Evolutionary conservation across 92 coral and sea anemone species (phyloP), one percentile per base, ranked within the genome.

Genomic region (Bergia sp.): DNA sequence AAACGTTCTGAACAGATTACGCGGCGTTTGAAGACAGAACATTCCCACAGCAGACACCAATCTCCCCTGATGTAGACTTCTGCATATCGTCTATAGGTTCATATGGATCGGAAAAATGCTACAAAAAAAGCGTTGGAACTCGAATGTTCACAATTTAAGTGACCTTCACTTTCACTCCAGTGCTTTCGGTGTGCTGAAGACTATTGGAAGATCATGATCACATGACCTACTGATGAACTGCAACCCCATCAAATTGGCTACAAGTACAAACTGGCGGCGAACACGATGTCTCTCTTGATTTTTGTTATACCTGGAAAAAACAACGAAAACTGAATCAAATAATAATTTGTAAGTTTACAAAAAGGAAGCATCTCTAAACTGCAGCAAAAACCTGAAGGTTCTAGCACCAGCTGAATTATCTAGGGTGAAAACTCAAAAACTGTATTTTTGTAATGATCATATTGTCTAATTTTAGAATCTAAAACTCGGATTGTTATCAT

Each of bases 201-300:
- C 5, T 47, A 47, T 4, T 58, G 66, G 66, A 58, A 58, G 66
- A 58, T 3, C 66, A 13, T 0, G n/a, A 15, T 58, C n/a, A 58
- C 66, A 8, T 1, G 66, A 15, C n/a, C 66, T 1, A 2, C n/a
- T 58, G 66, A 58, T 58, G 55, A 11, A 58, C 15, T 2, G n/a
- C 66, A 50, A 9, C 57, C 77, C 21, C 2, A 37, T 73, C 9
- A 13, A n/a, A n/a, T 29, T 71, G 67, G 44, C 76, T 92, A 94
- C 65, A 96, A 92, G 82, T 96, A 96, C 90, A 96, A 88, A 86
- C 98, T 96, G 50, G 99, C 99, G 57, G 99, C 99, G 89, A 95
- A 95, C 37, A 95, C 96, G 75, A 95, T 95, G 88, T 96, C 99
- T 85, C 99, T 89, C 91, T 96, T 96, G 94, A 96, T 96, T 79